A percentile compares a stretch with the other conserved stretches of the same genome.
Conservation (phyloP, 2,888 invertebrate genomes). For the Antheraea assamensis region DNA sequence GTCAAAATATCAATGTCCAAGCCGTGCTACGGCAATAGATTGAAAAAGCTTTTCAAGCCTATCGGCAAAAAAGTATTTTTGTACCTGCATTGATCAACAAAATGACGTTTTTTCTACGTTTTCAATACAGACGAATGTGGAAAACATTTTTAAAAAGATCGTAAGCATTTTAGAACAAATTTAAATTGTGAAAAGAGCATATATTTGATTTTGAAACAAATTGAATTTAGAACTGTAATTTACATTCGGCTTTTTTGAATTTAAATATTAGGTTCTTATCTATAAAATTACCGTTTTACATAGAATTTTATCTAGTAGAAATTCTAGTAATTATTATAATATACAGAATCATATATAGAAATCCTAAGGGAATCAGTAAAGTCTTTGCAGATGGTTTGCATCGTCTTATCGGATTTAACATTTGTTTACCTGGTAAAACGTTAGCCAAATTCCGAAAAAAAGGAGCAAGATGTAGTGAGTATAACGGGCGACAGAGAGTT, state of each 20-base stretch:
- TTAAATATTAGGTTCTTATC: background rate
- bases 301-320: too few species aligned
- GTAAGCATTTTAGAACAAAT: background rate
- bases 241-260: background rate
- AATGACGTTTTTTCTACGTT: constrained; percentile 35
- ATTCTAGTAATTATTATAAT: too few species aligned
- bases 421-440: too few species aligned
- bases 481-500: too few species aligned
- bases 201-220: background rate
- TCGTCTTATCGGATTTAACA: too few species aligned
- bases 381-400: too few species aligned
- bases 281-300: too few species aligned
- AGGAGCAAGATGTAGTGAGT: too few species aligned
- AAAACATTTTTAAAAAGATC: background rate
- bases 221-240: background rate
- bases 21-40: constrained; percentile 39
- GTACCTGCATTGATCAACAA: constrained; percentile 46
- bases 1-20: constrained; percentile 37
- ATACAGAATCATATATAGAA: too few species aligned
- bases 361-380: too few species aligned
- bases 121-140: background rate
- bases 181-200: background rate
- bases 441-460: too few species aligned
- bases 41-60: constrained; percentile 53
- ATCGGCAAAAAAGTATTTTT: constrained; percentile 45